Evolutionary conservation across 2,113 vertebrate species (phyloP), one percentile per base, ranked within the genome.

Genomic region (Microtus oregoni): DNA sequence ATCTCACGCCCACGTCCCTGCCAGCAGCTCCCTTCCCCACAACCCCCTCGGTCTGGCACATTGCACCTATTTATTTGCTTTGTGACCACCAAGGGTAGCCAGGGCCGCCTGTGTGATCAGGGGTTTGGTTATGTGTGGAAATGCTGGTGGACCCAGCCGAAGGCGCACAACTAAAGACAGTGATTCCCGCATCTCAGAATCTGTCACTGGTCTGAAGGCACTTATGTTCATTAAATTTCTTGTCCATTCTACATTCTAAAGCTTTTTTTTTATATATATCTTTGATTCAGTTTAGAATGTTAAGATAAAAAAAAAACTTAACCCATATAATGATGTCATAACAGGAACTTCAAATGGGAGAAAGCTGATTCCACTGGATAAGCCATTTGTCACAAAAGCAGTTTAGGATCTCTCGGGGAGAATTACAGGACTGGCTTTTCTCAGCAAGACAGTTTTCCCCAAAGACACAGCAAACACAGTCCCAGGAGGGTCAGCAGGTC

Each of bases 231-330:
- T 35, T 87, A 55, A 11, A 73, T 19, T 44, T 81, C 68, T 75
- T 72, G 44, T 70, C 52, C 58, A 47, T 92, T 86, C 86, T 47
- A 8, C 3, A 68, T n/a, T 3, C 10, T 81, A 90, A 92, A 78
- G 26, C 19, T 19, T 95, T 90, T 87, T 90, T 87, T 12, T 58
- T n/a, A 89, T 55, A 50, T 24, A n/a, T n/a, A n/a, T 4, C n/a
- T 28, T 94, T 41, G 38, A 72, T 87, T 90, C 81, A 58, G 12
- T 7, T 55, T 58, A 50, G 26, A 58, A 77, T 89, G 94, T 72
- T 50, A 72, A 73, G 85, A 67, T 88, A n/a, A 55, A 13, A 89
- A 89, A 91, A 89, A 89, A 91, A 47, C 13, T 92, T 83, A 76
- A 75, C 15, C 28, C 52, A 35, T 32, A 15, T 67, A 81, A 20